Conservation (phyloP, 2,797 vertebrate genomes). For the Natrix natrix region DNA sequence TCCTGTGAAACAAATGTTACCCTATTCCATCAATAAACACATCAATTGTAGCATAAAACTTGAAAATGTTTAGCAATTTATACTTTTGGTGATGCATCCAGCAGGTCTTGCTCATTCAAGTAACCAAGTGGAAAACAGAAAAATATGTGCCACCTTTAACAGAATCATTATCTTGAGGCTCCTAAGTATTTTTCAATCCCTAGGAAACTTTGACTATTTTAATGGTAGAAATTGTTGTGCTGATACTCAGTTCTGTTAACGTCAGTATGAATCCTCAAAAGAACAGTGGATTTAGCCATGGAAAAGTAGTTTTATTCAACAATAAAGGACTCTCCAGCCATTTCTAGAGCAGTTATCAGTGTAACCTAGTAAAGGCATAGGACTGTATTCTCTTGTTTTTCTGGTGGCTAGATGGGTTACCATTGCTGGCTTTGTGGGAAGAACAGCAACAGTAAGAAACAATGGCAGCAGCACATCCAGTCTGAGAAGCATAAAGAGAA, state of each 20-base stretch:
- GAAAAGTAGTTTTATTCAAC: neutral
- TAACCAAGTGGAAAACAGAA: neutral
- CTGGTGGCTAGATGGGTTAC: constrained; percentile 77
- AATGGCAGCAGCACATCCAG: constrained; percentile 96
- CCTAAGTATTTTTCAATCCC: neutral
- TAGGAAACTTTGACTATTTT: neutral
- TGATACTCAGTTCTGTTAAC: neutral
- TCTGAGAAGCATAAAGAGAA: constrained; percentile 94
- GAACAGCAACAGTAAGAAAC: constrained; percentile 96
- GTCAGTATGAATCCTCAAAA: neutral
- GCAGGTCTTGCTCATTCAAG: neutral
- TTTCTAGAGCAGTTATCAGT: neutral
- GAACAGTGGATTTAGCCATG: constrained; percentile 5
- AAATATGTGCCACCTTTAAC: neutral
- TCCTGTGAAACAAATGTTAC: neutral
- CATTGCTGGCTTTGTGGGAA: constrained; percentile 93
- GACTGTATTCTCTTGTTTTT: constrained; percentile 37
- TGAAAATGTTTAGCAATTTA: neutral
- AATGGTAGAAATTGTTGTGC: neutral
- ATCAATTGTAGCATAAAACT: neutral
- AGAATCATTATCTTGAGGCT: neutral
- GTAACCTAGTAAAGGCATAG: neutral
- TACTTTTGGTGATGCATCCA: neutral
- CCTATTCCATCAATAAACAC: neutral
- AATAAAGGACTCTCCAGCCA: neutral